Evolutionary conservation across 2,888 invertebrate species (phyloP).

Genomic region (Helleia helle): DNA sequence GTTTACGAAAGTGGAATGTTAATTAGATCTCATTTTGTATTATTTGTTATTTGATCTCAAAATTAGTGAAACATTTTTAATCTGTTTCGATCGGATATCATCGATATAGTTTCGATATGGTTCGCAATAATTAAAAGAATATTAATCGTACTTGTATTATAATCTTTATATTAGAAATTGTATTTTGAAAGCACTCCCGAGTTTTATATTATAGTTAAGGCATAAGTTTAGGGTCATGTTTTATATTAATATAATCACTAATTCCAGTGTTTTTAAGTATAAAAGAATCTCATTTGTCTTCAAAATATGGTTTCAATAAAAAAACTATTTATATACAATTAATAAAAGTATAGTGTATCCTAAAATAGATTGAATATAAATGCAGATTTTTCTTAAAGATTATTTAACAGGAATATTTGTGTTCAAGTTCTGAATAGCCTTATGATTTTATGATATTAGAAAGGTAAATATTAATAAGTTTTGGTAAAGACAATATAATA

Average conservation of each 20-base stretch:
- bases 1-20: slow-evolving; percentile 39
- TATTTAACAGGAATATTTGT: slow-evolving; percentile 11
- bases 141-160: slow-evolving; percentile 6
- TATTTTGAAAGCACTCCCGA: slow-evolving; percentile 8
- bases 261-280: slow-evolving; percentile 4
- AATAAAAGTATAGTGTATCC: neutral
- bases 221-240: slow-evolving; percentile 13
- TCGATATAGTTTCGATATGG: slow-evolving; percentile 5
- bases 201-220: slow-evolving; percentile 30
- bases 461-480: neutral
- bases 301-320: neutral
- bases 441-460: slow-evolving; percentile 2
- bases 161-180: slow-evolving; percentile 30
- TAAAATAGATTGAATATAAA: neutral
- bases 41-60: slow-evolving; percentile 58
- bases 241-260: slow-evolving; percentile 9
- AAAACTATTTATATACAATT: neutral
- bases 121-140: slow-evolving; percentile 11
- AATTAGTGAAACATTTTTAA: slow-evolving; percentile 29
- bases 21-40: slow-evolving; percentile 55
- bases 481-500: slow-evolving; percentile 9
- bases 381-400: neutral
- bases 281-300: slow-evolving; percentile 2
- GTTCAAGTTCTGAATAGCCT: slow-evolving; percentile 7
- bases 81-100: slow-evolving; percentile 3